Base-by-base conservation (phyloP, 2,888 invertebrate genomes). In the Calameuta pallipes region DNA sequence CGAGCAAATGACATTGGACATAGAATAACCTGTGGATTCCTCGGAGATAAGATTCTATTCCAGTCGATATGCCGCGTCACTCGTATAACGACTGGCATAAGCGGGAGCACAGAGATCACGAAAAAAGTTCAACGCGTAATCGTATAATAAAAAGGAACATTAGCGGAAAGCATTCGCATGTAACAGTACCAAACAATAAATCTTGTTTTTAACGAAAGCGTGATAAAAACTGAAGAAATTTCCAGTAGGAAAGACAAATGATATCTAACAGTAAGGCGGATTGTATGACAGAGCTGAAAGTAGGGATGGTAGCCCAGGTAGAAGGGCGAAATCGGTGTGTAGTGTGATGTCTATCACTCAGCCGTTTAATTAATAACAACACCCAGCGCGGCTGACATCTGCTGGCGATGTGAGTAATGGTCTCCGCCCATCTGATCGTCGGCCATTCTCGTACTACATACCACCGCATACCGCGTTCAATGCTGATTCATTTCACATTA, bases 311-410 rank as follows among this genome's bases (percentile, higher is more conserved):
- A 30, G 33, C 69, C 74, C 56, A 34, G 68, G 70, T 34, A 75
- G 33, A 75, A 35, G 36, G 70, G 33, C n/a, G 69, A 77, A 36
- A 73, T 76, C 71, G 73, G 71, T 77, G 78, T 79, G 83, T 80
- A 82, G 82, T 81, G 84, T 85, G 90, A 90, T 89, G 89, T 86
- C 89, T 89, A 90, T 89, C 90, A 86, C 86, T 87, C 88, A 88
- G 89, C 88, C 89, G 85, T 89, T 90, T 90, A 90, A 90, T 90
- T 90, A 90, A 90, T 90, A 90, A 90, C 88, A 89, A 89, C 90
- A 88, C 89, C 86, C 89, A 85, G 83, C 84, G 83, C 78, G 87
- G 84, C 89, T 89, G 89, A 89, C 89, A 86, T 89, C 87, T 85
- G 86, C 84, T 84, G 87, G 89, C 87, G 86, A 87, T 87, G 87